Percentiles rank a stretch among this genome's conserved stretches.
These are phyloP conservation scores for Mesembrinibis cayennensis DNA, from an alignment of 2,113 vertebrate species.

Conservation along the genomic window DNA sequence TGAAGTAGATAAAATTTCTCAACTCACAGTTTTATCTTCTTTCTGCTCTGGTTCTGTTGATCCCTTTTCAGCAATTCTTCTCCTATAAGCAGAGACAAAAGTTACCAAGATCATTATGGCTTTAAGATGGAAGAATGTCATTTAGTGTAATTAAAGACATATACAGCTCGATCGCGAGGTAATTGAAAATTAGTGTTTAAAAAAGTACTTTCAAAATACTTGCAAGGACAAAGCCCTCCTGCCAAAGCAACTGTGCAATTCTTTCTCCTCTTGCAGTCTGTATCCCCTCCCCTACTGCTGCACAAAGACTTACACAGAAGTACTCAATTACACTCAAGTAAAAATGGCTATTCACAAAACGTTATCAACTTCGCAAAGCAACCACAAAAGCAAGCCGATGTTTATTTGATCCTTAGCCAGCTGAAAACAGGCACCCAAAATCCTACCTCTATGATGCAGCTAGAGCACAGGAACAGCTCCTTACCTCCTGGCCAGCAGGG, in stretches of 20 bases:
- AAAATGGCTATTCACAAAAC: slow-evolving; percentile 14
- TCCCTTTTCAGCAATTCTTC: slow-evolving; percentile 97
- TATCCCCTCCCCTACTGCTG: background rate
- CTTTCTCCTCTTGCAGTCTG: background rate
- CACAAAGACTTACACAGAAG: slow-evolving; percentile 31
- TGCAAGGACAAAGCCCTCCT: background rate
- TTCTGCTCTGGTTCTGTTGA: slow-evolving; percentile 92
- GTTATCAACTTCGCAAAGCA: background rate
- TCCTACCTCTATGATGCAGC: background rate
- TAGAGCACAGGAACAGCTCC: background rate
- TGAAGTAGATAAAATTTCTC: background rate
- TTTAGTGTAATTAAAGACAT: background rate
- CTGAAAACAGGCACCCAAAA: background rate
- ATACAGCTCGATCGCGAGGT: background rate
- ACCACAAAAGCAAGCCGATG: background rate
- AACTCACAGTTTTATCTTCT: slow-evolving; percentile 87
- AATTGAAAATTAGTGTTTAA: background rate
- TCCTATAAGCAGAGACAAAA: slow-evolving; percentile 75
- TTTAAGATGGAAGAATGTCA: background rate
- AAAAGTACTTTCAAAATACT: background rate
- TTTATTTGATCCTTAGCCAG: slow-evolving; percentile 2
- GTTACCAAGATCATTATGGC: background rate
- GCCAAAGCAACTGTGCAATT: background rate
- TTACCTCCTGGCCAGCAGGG: slow-evolving; percentile 96
- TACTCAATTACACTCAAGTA: background rate